Evolutionary conservation across 2,888 invertebrate genomes (phyloP), one percentile per base, ranked within the genome.

Genomic region (Bursaphelenchus okinawaensis): DNA sequence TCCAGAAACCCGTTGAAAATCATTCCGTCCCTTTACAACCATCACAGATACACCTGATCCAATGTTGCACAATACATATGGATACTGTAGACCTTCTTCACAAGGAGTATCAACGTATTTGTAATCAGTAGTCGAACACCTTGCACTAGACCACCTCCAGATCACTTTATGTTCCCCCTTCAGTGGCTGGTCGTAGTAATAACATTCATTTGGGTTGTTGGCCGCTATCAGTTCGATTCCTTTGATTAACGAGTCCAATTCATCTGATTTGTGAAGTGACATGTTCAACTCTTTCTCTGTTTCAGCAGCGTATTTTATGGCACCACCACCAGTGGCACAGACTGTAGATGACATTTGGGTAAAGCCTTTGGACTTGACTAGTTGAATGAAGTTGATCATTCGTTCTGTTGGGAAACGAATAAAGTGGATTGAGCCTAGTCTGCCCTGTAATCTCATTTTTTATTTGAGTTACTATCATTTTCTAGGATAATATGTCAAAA

Each of bases 291-390:
- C 92, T 90, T 91, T 27, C 65, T 75, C 74, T 1, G 69, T 70
- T 83, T 93, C 91, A 71, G 90, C 88, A 83, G 96, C 95, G 83
- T 96, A 98, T 85, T 96, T 96, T 83, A 89, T 94, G 0, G 96
- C 96, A 20, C 96, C 96, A 0, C 96, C 96, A 22, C 96, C 96
- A 0, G 96, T 98, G 0, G 96, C 96, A 85, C 94, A 95, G 52
- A 98, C 93, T 0, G 93, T 93, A 70, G 91, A 91, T 9, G 94
- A 91, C 62, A 95, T 86, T 76, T 90, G 90, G 0, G 95, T 93
- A 89, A 98, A 93, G 29, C 95, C 93, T 84, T 96, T 95, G 9
- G 90, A 89, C 82, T 92, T 90, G 7, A 95, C 94, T 61, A 98
- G 86, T 55, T 90, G 90, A 28, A 98, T 86, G 86, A 98, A 98